phyloP scores from a whole-genome alignment of 2,113 vertebrate species.

The Myrmecophaga tridactyla region DNA sequence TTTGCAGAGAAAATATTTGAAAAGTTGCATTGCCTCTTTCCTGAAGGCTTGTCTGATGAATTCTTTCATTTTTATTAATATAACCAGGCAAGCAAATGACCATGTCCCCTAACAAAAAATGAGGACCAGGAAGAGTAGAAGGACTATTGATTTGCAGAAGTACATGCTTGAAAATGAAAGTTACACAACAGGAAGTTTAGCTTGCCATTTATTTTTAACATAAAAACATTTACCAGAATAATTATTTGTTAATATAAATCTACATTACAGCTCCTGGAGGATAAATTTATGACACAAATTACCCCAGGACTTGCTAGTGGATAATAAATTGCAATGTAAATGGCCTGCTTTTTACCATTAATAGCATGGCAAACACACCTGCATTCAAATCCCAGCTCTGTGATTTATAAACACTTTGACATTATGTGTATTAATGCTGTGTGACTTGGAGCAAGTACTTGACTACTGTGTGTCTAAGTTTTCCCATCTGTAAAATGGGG shows the following conservation, averaged over 20 bases:
- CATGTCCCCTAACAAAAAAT: background rate
- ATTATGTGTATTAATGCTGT: background rate
- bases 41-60: background rate
- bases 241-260: constrained; percentile 32
- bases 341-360: background rate
- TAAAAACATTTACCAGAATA: constrained; percentile 34
- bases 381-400: background rate
- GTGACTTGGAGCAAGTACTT: constrained; percentile 38
- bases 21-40: background rate
- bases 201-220: constrained; percentile 44
- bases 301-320: background rate
- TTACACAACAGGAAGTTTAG: background rate
- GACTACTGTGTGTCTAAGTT: background rate
- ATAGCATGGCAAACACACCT: background rate
- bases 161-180: constrained; percentile 43
- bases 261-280: background rate
- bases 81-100: background rate
- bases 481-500: background rate
- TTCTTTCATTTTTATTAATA: constrained; percentile 47
- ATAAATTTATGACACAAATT: constrained; percentile 26
- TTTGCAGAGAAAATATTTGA: background rate
- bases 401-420: constrained; percentile 12
- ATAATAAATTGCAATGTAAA: constrained; percentile 18
- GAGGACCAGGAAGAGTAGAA: constrained; percentile 44
- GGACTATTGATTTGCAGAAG: constrained; percentile 37